Conservation (phyloP, 2,113 vertebrate species). For the Tricholaema leucomelas region DNA sequence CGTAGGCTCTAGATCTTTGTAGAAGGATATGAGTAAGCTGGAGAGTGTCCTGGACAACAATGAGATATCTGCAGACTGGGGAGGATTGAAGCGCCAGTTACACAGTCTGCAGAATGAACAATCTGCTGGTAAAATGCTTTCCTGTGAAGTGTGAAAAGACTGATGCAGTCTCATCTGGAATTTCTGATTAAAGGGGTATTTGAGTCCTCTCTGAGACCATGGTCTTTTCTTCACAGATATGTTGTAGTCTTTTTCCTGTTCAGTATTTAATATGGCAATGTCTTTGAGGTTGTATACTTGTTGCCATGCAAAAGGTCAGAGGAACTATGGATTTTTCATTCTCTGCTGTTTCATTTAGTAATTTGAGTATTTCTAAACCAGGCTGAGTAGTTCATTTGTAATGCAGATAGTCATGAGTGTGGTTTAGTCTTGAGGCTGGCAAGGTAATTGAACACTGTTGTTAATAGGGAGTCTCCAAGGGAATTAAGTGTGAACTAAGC, state of each 20-base stretch:
- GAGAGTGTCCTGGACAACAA: background rate
- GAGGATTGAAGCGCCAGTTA: background rate
- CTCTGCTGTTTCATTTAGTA: background rate
- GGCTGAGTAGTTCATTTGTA: background rate
- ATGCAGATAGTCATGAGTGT: background rate
- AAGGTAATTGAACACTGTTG: background rate
- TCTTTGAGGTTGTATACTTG: background rate
- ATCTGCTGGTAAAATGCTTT: background rate
- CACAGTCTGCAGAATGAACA: background rate
- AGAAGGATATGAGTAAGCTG: background rate
- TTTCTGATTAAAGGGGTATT: background rate
- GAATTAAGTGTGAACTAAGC: background rate
- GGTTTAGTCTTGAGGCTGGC: background rate
- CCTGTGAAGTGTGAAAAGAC: background rate
- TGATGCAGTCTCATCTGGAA: background rate
- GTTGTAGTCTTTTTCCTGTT: background rate
- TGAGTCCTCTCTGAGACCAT: background rate
- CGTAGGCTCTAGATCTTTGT: background rate
- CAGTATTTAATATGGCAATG: background rate
- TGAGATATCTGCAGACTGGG: background rate
- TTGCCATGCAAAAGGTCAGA: background rate
- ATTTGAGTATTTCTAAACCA: background rate
- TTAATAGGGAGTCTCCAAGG: background rate
- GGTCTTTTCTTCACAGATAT: background rate
- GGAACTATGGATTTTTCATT: background rate